phyloP scores from a whole-genome alignment of 2,888 invertebrate genomes.

The Alcis repandata region DNA sequence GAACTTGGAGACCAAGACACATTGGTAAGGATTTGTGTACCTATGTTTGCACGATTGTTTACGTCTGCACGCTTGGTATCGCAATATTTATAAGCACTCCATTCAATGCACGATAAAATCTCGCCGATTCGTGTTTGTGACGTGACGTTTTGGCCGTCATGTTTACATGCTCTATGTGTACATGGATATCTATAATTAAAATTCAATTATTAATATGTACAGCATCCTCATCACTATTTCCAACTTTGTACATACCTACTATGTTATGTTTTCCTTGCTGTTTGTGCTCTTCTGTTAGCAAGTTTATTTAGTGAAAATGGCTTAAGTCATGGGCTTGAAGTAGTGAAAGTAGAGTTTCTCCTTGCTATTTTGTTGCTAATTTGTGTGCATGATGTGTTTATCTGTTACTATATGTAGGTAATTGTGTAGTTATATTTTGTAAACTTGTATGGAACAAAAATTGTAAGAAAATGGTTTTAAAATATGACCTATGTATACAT shows the following conservation, averaged over 20 bases:
- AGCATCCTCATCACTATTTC: slow-evolving; percentile 2
- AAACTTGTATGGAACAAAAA: not conserved
- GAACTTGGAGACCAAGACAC: slow-evolving; percentile 87
- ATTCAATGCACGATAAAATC: slow-evolving; percentile 20
- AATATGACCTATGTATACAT: not conserved
- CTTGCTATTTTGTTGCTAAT: slow-evolving; percentile 17
- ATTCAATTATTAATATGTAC: not conserved
- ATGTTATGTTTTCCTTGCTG: not conserved
- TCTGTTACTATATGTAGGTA: not conserved
- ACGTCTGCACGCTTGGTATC: slow-evolving; percentile 13
- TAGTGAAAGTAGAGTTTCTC: slow-evolving; percentile 46
- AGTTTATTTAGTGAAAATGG: slow-evolving; percentile 7
- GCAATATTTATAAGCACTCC: slow-evolving; percentile 2
- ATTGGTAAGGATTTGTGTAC: slow-evolving; percentile 66
- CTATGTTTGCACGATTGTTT: slow-evolving; percentile 11
- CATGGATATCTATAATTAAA: slow-evolving; percentile 13
- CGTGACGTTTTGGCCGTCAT: slow-evolving; percentile 19
- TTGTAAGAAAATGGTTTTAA: not conserved
- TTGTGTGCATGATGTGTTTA: slow-evolving; percentile 15
- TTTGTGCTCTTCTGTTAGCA: not conserved
- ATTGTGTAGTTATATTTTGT: not conserved
- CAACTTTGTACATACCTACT: not conserved
- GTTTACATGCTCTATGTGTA: slow-evolving; percentile 24
- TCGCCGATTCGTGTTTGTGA: slow-evolving; percentile 7
- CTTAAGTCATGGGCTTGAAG: not conserved